Conservation (phyloP, 2,888 invertebrate species). For the Galeopsomyia nigrocyanea region DNA sequence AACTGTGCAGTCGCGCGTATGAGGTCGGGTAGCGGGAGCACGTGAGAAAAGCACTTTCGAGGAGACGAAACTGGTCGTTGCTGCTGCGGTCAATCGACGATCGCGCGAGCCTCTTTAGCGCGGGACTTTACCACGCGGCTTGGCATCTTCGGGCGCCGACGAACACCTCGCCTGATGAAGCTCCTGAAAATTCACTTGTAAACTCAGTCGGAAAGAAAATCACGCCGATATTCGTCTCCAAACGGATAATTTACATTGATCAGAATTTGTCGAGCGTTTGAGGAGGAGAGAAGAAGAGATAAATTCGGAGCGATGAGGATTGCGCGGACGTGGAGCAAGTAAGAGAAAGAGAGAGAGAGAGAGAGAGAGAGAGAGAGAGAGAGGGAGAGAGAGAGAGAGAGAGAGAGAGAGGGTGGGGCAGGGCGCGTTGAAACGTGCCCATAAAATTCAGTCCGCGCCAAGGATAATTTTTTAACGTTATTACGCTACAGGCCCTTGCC, state of each 20-base stretch:
- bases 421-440: conserved; percentile 62
- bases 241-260: conserved; percentile 37
- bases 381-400: conserved; percentile 16
- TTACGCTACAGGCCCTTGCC: conserved; percentile 56
- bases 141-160: too few species aligned
- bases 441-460: conserved; percentile 63
- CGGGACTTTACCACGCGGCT: conserved; percentile 51
- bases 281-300: conserved; percentile 37
- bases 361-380: conserved; percentile 5
- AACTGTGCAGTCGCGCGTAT: too few species aligned
- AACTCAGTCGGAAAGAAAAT: conserved; percentile 20
- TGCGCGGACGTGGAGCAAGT: too few species aligned
- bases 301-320: conserved; percentile 30
- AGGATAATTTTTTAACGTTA: conserved; percentile 68
- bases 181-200: conserved; percentile 43
- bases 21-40: conserved; percentile 1
- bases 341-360: conserved; percentile 27
- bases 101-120: conserved; percentile 52
- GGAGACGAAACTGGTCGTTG: conserved; percentile 54
- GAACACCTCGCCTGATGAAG: too few species aligned
- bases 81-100: conserved; percentile 53
- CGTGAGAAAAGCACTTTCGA: conserved; percentile 13
- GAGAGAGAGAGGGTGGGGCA: background rate
- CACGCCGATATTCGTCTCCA: conserved; percentile 6
- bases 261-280: conserved; percentile 31